Evolutionary conservation across 2,888 invertebrate species (phyloP), one percentile per base, ranked within the genome.

Genomic region (Parnassius apollo): DNA sequence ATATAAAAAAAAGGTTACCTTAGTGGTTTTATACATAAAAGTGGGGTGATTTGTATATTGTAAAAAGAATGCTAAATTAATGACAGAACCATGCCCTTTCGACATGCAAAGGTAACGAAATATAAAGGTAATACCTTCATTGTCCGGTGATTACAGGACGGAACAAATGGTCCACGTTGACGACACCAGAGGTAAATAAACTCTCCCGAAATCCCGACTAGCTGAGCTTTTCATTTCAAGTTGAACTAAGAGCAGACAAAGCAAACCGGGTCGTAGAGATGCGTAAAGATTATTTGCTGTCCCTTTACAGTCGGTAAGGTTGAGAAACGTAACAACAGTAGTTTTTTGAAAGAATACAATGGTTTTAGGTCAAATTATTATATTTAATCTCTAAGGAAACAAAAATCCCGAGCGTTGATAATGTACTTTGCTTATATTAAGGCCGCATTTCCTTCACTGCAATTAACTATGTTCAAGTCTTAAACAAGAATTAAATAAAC

Each of bases 161-260:
- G 85, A 83, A 85, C 82, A 84, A 81, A 82, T 78, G 48, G 25
- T 22, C 25, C 76, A 73, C 76, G 72, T 77, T 82, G 82, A 88
- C 85, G 83, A 84, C 80, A 80, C 77, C 77, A 83, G 81, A 84
- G 85, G 85, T 81, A 84, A 81, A 82, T 78, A 75, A 72, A 75
- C 74, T 77, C 77, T 73, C 69, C 76, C 78, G 80, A 76, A 77
- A 75, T 80, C 81, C 82, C 83, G 48, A 81, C 80, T 78, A 81
- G 78, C 77, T 80, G 72, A 81, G 83, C 83, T 86, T 88, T 88
- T 87, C 87, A 88, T 88, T 89, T 85, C 85, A 86, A 86, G 82
- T 83, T 78, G 83, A 82, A 87, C 86, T 83, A 83, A 83, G 84
- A 83, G 73, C 86, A 82, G 77, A 74, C 78, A 69, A 61, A 65